These are phyloP conservation scores for Platycnemis pennipes DNA, from an alignment of 2,888 invertebrate species.

Conservation along the genomic window DNA sequence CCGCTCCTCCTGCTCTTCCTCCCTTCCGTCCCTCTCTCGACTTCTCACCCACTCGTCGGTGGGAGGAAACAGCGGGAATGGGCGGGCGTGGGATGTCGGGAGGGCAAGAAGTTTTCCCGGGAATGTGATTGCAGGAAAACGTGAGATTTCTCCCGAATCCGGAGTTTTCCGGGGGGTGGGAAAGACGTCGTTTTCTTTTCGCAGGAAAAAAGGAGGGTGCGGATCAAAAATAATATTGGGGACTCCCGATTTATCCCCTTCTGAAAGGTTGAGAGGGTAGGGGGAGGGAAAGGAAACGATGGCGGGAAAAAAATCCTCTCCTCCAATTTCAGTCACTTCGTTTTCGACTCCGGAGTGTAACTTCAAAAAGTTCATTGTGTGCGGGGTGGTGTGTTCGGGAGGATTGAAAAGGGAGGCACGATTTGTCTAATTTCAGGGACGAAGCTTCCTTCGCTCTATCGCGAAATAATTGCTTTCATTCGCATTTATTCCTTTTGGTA, in stretches of 20 bases:
- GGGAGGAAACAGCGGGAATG: not conserved
- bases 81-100: not conserved
- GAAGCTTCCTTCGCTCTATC: not conserved
- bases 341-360: not conserved
- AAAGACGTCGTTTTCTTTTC: too few species aligned
- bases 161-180: slow-evolving; percentile 7
- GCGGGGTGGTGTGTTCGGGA: not conserved
- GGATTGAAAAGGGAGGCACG: not conserved
- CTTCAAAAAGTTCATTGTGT: not conserved
- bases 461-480: not conserved
- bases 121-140: slow-evolving; percentile 44
- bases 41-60: not conserved
- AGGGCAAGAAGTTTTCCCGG: not conserved
- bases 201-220: not conserved
- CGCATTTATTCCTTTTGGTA: not conserved
- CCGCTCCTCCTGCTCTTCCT: too few species aligned
- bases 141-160: slow-evolving; percentile 35
- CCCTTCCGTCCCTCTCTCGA: not conserved
- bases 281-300: too few species aligned
- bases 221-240: not conserved
- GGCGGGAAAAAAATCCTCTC: too few species aligned
- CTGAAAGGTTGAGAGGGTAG: not conserved
- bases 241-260: too few species aligned
- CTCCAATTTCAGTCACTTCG: not conserved
- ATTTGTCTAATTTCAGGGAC: not conserved